These are phyloP conservation scores for Perca fluviatilis DNA, from an alignment of 2,113 vertebrate species.

Conservation along the genomic window DNA sequence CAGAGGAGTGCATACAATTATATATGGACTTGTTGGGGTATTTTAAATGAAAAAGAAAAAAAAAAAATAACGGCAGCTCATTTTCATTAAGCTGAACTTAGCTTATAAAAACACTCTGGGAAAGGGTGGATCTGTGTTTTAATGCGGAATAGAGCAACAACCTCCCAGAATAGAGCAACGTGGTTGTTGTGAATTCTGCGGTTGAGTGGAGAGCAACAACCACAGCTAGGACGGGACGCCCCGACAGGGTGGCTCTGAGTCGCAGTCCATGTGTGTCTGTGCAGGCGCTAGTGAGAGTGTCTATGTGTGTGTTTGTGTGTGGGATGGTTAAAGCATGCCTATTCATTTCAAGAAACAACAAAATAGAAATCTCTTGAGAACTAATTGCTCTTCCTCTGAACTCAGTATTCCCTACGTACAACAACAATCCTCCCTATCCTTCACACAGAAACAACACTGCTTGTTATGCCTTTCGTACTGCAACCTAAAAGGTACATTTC, in stretches of 20 bases:
- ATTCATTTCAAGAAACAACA: conserved; percentile 75
- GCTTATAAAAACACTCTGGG: conserved; percentile 71
- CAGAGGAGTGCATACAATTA: conserved; percentile 33
- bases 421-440: conserved; percentile 43
- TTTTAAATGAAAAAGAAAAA: conserved; percentile 52
- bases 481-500: conserved; percentile 10
- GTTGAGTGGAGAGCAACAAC: conserved; percentile 71
- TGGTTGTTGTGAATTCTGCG: conserved; percentile 80
- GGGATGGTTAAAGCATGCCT: conserved; percentile 70
- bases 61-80: conserved; percentile 27
- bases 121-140: conserved; percentile 77
- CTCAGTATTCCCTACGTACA: conserved; percentile 56
- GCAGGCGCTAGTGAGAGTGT: not conserved
- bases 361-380: conserved; percentile 76
- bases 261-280: conserved; percentile 22
- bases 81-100: conserved; percentile 64
- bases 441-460: conserved; percentile 41
- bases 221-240: conserved; percentile 69
- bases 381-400: conserved; percentile 58
- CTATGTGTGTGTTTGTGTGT: conserved; percentile 38
- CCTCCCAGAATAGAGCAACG: too few species aligned
- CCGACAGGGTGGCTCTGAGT: conserved; percentile 67
- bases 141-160: conserved; percentile 33
- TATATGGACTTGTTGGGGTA: not conserved
- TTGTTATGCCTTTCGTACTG: conserved; percentile 14